A percentile compares a stretch with the other conserved stretches of the same genome.
phyloP scores from a whole-genome alignment of 2,113 vertebrate genomes.

The Tretioscincus oriximinensis region DNA sequence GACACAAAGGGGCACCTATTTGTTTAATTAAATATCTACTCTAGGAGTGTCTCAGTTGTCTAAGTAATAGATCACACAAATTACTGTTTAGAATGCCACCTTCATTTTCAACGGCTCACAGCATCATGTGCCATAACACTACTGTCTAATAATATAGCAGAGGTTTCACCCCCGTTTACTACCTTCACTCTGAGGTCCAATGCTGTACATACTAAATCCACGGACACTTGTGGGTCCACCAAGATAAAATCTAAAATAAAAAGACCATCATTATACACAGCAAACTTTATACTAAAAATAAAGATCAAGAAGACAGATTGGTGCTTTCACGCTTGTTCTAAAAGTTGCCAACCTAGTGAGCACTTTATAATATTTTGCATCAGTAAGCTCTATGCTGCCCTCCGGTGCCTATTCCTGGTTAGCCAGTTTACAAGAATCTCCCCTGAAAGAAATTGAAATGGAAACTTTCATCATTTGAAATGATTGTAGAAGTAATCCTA shows the following conservation, averaged over 20 bases:
- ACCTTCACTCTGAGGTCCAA: constrained; percentile 98
- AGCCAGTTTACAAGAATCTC: too few relatives aligned
- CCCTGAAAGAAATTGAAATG: too few relatives aligned
- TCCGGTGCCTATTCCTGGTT: too few relatives aligned
- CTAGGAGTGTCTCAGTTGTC: background rate
- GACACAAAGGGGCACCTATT: background rate
- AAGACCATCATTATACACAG: background rate
- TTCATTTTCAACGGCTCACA: background rate
- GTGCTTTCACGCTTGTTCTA: background rate
- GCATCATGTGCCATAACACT: background rate
- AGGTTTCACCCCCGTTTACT: constrained; percentile 20
- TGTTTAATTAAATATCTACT: background rate
- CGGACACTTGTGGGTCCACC: constrained; percentile 95
- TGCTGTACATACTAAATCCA: constrained; percentile 98
- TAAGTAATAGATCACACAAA: background rate
- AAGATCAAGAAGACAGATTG: background rate
- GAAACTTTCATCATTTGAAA: too few relatives aligned
- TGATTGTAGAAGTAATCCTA: too few relatives aligned
- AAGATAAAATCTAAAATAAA: constrained; percentile 86
- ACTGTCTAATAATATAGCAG: background rate
- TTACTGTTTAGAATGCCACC: background rate
- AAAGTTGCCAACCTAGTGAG: background rate
- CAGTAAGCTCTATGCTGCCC: too few relatives aligned
- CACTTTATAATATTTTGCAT: background rate
- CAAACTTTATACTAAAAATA: background rate